Conservation (phyloP, 2,113 vertebrate genomes). For the Macaca fascicularis region T2T-MFA8v1.1 NC_088392.1:37688001-37688500, state of each 20-base stretch:
- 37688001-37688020: background rate
- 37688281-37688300: background rate
- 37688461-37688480: background rate
- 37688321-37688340: background rate
- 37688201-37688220: background rate
- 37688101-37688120: background rate
- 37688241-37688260: background rate
- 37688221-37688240: background rate
- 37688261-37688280: background rate
- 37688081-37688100: background rate
- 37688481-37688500: background rate
- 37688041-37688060: background rate
- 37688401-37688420: background rate
- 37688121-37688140: conserved; percentile 6
- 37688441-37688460: rapidly evolving
- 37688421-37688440: background rate
- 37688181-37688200: background rate
- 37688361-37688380: background rate
- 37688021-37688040: conserved; percentile 24
- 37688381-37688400: background rate
- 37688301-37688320: background rate
- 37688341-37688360: background rate
- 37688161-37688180: background rate
- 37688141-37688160: conserved; percentile 20
- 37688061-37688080: background rate